Conservation (phyloP, 2,797 vertebrate species). For the Pseudochirops cupreus region DNA sequence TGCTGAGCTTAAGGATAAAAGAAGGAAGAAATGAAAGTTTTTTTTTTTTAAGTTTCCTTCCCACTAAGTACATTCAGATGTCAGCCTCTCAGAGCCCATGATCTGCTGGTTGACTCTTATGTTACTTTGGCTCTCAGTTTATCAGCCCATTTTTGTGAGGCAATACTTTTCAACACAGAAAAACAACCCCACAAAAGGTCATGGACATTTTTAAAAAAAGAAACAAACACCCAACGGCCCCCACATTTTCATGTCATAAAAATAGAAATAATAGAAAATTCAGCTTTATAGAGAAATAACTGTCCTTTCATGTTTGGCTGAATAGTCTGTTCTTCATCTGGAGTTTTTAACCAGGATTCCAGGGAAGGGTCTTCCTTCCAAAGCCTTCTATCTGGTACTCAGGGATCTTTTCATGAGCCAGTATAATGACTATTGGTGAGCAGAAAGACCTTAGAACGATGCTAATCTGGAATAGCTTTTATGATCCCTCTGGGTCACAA, state of each 20-base stretch:
- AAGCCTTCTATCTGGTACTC: constrained; percentile 66
- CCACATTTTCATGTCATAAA: constrained; percentile 54
- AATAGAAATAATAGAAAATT: constrained; percentile 48
- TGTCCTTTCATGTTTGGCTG: constrained; percentile 73
- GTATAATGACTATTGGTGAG: neutral
- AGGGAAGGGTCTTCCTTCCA: constrained; percentile 38
- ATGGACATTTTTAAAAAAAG: constrained; percentile 61
- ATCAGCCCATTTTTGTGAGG: constrained; percentile 68
- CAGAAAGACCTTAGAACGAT: neutral
- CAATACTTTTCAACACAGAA: constrained; percentile 74
- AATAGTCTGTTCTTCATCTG: constrained; percentile 71
- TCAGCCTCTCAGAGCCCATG: constrained; percentile 71
- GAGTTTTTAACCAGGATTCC: constrained; percentile 57
- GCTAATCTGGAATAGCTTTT: constrained; percentile 70
- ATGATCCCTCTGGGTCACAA: constrained; percentile 61
- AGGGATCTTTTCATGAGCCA: constrained; percentile 52
- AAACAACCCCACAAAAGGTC: constrained; percentile 37
- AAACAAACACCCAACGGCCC: constrained; percentile 71
- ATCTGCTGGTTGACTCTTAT: constrained; percentile 67
- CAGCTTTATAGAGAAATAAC: constrained; percentile 64
- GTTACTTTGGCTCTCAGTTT: constrained; percentile 78
- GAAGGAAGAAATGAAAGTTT: constrained; percentile 88
- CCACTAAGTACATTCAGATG: constrained; percentile 89
- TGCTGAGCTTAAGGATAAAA: constrained; percentile 90
- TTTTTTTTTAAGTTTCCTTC: constrained; percentile 79